phyloP scores from a whole-genome alignment of 2,888 invertebrate genomes.

The Calameuta idolon region DNA sequence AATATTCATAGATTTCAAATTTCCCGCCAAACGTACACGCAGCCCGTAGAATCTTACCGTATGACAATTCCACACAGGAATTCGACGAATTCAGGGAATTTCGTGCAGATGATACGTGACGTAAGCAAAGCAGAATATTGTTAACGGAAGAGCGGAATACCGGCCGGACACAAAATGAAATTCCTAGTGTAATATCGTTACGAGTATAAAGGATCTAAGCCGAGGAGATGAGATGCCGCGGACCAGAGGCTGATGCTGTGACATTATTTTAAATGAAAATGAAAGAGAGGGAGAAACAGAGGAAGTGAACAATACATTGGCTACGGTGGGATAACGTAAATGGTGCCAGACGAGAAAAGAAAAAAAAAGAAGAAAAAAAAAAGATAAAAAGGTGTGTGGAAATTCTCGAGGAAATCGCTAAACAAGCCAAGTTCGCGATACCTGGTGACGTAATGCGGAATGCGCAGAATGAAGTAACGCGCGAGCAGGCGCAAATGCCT shows the following conservation, averaged over 20 bases:
- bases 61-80: neutral
- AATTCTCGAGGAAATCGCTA: neutral
- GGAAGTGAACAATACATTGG: neutral
- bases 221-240: neutral
- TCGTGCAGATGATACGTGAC: neutral
- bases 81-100: neutral
- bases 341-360: neutral
- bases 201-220: neutral
- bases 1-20: neutral
- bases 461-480: constrained; percentile 49
- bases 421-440: constrained; percentile 38
- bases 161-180: neutral
- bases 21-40: neutral
- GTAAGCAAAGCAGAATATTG: neutral
- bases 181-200: neutral
- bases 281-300: neutral
- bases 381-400: constrained; percentile 10
- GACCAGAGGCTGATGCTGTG: neutral
- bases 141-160: neutral
- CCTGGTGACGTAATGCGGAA: constrained; percentile 31
- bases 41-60: neutral
- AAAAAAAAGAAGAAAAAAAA: constrained; percentile 7
- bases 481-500: constrained; percentile 35
- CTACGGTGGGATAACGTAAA: neutral
- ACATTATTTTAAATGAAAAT: neutral